These are phyloP conservation scores for Arrhamphus sclerolepis DNA, from an alignment of 2,797 vertebrate species.

Conservation along the genomic window DNA sequence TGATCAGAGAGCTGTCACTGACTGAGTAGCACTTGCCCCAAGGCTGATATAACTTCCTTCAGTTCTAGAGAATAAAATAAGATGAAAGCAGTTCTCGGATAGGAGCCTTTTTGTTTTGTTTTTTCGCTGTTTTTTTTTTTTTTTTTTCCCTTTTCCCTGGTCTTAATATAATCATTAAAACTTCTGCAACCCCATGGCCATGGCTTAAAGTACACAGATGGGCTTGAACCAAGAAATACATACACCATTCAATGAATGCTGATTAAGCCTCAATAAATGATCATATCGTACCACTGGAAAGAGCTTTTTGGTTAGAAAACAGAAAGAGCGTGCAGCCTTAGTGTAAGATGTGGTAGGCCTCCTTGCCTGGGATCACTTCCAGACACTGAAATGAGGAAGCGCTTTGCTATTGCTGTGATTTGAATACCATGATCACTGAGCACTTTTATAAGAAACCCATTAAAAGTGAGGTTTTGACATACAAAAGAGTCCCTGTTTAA, in stretches of 20 bases:
- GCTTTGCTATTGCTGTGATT: conserved; percentile 78
- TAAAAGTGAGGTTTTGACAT: conserved; percentile 82
- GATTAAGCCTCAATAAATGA: conserved; percentile 83
- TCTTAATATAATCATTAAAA: conserved; percentile 47
- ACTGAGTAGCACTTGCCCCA: conserved; percentile 27
- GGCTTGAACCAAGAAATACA: conserved; percentile 73
- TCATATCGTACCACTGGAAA: conserved; percentile 74
- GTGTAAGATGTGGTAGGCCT: conserved; percentile 82
- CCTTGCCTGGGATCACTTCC: conserved; percentile 79
- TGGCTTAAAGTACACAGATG: conserved; percentile 63
- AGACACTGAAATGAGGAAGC: conserved; percentile 78
- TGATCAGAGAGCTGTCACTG: not conserved
- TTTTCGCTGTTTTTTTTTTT: conserved; percentile 42
- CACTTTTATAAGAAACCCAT: conserved; percentile 81
- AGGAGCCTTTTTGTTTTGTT: not conserved
- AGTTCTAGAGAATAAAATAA: conserved; percentile 29
- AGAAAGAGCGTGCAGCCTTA: conserved; percentile 69
- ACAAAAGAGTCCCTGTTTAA: conserved; percentile 82
- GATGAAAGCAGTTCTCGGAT: conserved; percentile 39
- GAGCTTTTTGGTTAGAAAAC: conserved; percentile 71
- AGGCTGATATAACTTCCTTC: conserved; percentile 18
- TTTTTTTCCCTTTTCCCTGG: conserved; percentile 40
- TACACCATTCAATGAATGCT: conserved; percentile 76
- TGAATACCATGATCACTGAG: conserved; percentile 82
- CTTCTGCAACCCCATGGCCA: conserved; percentile 51